Conservation (phyloP, 2,113 vertebrate genomes). For the Carassius gibelio region DNA sequence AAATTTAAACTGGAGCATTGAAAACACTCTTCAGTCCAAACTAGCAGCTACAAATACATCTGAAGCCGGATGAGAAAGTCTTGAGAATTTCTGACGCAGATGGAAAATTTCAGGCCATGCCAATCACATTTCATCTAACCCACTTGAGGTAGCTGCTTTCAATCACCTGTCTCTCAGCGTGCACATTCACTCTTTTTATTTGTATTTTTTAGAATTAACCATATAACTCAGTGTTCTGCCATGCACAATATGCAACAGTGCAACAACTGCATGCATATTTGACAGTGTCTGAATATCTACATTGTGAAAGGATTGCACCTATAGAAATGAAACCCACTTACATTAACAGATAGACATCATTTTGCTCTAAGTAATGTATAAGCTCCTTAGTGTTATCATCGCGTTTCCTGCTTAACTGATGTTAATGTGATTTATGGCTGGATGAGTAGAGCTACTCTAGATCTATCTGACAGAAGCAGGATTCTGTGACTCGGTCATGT, state of each 20-base stretch:
- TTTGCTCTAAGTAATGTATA: background rate
- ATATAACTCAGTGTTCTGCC: background rate
- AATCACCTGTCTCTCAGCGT: conserved; percentile 18
- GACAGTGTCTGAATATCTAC: background rate
- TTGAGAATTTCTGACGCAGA: background rate
- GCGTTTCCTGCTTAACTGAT: conserved; percentile 9
- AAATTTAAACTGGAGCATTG: background rate
- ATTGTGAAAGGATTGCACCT: background rate
- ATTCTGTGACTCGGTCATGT: background rate
- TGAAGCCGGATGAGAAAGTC: background rate
- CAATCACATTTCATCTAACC: conserved; percentile 24
- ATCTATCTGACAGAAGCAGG: background rate
- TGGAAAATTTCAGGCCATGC: conserved; percentile 18
- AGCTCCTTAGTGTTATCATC: conserved; percentile 20
- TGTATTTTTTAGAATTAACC: background rate
- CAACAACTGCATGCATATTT: background rate
- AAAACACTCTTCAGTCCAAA: background rate
- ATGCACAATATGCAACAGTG: too few relatives aligned
- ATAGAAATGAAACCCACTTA: background rate
- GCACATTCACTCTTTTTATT: background rate
- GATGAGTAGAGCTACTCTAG: background rate
- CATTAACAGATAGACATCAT: background rate
- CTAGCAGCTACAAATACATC: too few relatives aligned
- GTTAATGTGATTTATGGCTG: background rate
- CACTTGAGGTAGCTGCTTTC: conserved; percentile 10